Evolutionary conservation across 2,888 invertebrate genomes (phyloP), one percentile per base, ranked within the genome.

Genomic region (Frankliniella intonsa): DNA sequence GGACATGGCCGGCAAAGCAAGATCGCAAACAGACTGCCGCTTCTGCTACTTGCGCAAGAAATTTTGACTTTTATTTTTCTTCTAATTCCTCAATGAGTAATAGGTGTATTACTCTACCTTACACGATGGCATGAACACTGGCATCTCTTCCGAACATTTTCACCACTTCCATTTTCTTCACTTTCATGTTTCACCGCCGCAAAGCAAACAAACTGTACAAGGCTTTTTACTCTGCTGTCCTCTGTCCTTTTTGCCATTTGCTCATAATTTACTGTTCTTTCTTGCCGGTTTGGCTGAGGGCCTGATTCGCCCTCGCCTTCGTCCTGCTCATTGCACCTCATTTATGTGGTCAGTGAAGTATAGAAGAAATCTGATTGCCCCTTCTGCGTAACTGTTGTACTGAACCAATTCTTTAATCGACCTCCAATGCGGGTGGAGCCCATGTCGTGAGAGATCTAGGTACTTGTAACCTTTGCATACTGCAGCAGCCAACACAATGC

Each of bases 1-100:
- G 38, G 69, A 76, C 69, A 22, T 76, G 69, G 22, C 69, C 22
- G 25, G 69, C n/a, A 76, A 76, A 69, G 69, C 69, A 69, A 12
- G 19, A 5, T 55, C 19, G 55, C 14, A 55, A 55, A 69, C 9
- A 76, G 25, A 11, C 69, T 76, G 69, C 69, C 12, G 69, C 69
- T 76, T 76, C 9, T 25, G 69, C 69, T 25, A 25, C 22, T 25
- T 76, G 69, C 22, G 69, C 22, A 9, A 69, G 8, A 76, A n/a
- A 25, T 25, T 76, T 38, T 38, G 38, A 38, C 38, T 3, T 38
- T 3, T 38, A 38, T 38, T 38, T 38, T 38, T 38, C 38, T 38
- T 38, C 38, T 2, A 38, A 38, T 38, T 38, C 38, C 2, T 38
- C 38, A 3, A 38, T 38, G 5, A 38, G 38, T 38, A 38, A 38